phyloP scores from a whole-genome alignment of 2,888 invertebrate genomes.

The Caenorhabditis sinica region DNA sequence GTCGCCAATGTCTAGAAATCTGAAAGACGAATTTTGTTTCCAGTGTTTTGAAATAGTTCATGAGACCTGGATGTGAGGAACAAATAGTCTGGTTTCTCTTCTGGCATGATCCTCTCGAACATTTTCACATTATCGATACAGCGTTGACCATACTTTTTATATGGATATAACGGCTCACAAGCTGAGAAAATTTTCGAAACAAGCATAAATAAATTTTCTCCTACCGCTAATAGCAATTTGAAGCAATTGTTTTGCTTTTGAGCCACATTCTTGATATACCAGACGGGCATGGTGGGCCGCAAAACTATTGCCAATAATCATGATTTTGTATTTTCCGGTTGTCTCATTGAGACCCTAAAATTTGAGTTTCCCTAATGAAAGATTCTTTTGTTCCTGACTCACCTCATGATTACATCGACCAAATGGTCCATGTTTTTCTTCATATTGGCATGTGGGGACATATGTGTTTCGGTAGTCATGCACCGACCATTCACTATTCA shows the following conservation, averaged over 20 bases:
- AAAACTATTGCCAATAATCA: conserved; percentile 29
- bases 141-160: not conserved
- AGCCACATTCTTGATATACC: conserved; percentile 8
- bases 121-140: conserved; percentile 3
- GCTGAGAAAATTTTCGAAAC: not conserved
- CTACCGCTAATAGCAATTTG: not conserved
- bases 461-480: not conserved
- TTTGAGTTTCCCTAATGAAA: not conserved
- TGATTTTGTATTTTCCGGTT: conserved; percentile 26
- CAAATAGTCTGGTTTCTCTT: conserved; percentile 4
- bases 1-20: not conserved
- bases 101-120: not conserved
- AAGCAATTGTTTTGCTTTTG: not conserved
- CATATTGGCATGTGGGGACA: conserved; percentile 15
- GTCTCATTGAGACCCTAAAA: conserved; percentile 1
- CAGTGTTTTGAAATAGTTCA: no score
- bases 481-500: conserved; percentile 9
- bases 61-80: not conserved
- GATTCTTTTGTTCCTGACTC: no score
- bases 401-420: conserved; percentile 33
- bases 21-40: not conserved
- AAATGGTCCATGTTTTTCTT: conserved; percentile 13
- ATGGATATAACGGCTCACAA: conserved; percentile 10
- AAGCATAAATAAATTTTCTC: not conserved
- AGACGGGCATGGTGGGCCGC: conserved; percentile 13